Conservation (phyloP, 2,797 vertebrate species). For the Acrocephalus scirpaceus region DNA sequence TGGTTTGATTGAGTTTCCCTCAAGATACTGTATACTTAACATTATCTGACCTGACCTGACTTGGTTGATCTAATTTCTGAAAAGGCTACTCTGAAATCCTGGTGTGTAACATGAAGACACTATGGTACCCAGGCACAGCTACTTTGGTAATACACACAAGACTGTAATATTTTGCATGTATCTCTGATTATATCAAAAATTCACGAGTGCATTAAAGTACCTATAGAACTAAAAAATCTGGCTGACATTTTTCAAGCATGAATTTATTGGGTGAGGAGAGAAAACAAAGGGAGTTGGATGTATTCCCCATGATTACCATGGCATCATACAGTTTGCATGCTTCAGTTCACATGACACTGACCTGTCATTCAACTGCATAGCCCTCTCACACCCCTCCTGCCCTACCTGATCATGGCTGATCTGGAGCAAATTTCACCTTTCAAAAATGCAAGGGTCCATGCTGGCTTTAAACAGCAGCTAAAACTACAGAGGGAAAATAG, state of each 20-base stretch:
- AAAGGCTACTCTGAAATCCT: not conserved
- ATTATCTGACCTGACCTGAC: conserved; percentile 17
- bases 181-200: conserved; percentile 24
- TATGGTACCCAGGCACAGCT: not conserved
- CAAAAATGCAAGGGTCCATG: not conserved
- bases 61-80: not conserved
- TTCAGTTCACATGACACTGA: conserved; percentile 30
- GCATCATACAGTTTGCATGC: not conserved
- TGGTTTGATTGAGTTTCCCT: conserved; percentile 59
- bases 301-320: not conserved
- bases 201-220: not conserved
- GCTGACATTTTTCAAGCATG: not conserved
- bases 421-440: not conserved
- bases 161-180: not conserved
- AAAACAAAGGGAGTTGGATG: conserved; percentile 14
- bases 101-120: not conserved
- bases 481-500: not conserved
- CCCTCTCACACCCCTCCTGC: not conserved
- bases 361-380: not conserved
- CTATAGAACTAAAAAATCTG: not conserved
- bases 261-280: not conserved
- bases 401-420: not conserved
- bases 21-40: conserved; percentile 24
- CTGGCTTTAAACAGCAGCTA: not conserved
- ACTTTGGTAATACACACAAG: not conserved